A percentile compares a stretch with the other conserved stretches of the same genome.
phyloP scores from a whole-genome alignment of 2,888 invertebrate species.

The Lydus trimaculatus region DNA sequence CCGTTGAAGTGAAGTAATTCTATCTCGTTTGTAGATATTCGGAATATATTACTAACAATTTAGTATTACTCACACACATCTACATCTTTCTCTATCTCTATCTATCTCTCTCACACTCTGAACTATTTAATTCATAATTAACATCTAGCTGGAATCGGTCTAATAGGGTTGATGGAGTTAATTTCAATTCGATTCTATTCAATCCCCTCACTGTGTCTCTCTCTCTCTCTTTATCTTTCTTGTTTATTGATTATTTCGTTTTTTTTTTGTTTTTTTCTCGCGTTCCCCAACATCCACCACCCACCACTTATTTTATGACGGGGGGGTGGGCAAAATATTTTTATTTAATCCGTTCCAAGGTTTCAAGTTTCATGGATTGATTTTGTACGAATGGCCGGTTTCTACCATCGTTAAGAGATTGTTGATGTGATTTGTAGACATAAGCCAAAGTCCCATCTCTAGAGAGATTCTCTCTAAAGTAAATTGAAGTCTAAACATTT shows the following conservation, averaged over 20 bases:
- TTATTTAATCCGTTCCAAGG: background rate
- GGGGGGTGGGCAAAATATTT: too few relatives aligned
- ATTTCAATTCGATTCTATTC: conserved; percentile 4
- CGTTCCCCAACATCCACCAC: too few relatives aligned
- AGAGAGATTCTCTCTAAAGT: conserved; percentile 49
- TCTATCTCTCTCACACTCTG: background rate
- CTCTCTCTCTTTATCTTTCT: background rate
- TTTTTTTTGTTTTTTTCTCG: too few relatives aligned
- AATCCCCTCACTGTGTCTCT: background rate
- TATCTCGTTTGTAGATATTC: conserved; percentile 4
- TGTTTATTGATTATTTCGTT: background rate
- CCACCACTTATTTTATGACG: background rate
- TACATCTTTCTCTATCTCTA: background rate
- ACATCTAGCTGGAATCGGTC: conserved; percentile 5
- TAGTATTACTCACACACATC: background rate
- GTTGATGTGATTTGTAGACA: conserved; percentile 53
- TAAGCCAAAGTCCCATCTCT: conserved; percentile 48
- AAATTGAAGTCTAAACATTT: conserved; percentile 59
- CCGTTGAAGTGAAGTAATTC: background rate
- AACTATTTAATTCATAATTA: conserved; percentile 18
- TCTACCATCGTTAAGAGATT: conserved; percentile 18
- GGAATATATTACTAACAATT: background rate
- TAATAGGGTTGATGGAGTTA: background rate
- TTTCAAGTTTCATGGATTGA: conserved; percentile 8
- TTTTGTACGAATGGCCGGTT: conserved; percentile 9